Evolutionary conservation across 2,888 invertebrate species (phyloP).

Genomic region (Drosophila antonietae): DNA sequence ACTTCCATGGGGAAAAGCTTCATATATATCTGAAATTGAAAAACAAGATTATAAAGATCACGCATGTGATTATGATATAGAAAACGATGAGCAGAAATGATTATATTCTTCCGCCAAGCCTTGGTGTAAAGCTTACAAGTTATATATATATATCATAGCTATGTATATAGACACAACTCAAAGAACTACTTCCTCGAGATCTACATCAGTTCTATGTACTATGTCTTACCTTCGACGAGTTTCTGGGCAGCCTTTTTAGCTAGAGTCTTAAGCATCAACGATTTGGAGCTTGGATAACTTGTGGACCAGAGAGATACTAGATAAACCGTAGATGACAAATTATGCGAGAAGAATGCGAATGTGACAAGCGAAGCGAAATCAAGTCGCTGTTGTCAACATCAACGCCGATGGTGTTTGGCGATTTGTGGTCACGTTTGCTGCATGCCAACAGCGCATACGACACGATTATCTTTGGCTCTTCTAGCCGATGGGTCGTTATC

Average conservation of each 20-base stretch:
- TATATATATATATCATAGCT: neutral
- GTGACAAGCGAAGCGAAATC: neutral
- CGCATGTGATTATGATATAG: neutral
- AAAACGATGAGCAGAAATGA: neutral
- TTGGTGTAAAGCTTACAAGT: fast-evolving
- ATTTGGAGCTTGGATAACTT: neutral
- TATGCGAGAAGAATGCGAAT: slow-evolving; percentile 52
- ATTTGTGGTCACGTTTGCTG: slow-evolving; percentile 60
- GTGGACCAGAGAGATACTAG: slow-evolving; percentile 1
- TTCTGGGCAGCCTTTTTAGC: neutral
- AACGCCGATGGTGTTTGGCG: slow-evolving; percentile 25
- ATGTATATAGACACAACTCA: neutral
- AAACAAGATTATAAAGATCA: neutral
- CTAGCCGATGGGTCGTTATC: slow-evolving; percentile 32
- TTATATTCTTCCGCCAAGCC: neutral
- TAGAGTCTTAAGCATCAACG: neutral
- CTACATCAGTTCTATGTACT: neutral
- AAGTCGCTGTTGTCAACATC: slow-evolving; percentile 1
- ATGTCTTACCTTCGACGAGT: neutral
- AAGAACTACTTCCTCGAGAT: neutral
- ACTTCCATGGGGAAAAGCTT: no score
- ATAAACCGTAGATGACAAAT: slow-evolving; percentile 20
- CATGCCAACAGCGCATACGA: slow-evolving; percentile 52
- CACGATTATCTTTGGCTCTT: slow-evolving; percentile 26
- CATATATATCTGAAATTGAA: neutral